These are phyloP conservation scores for Halcyon smyrnensis DNA, from an alignment of 2,797 vertebrate genomes.

Conservation along the genomic window DNA sequence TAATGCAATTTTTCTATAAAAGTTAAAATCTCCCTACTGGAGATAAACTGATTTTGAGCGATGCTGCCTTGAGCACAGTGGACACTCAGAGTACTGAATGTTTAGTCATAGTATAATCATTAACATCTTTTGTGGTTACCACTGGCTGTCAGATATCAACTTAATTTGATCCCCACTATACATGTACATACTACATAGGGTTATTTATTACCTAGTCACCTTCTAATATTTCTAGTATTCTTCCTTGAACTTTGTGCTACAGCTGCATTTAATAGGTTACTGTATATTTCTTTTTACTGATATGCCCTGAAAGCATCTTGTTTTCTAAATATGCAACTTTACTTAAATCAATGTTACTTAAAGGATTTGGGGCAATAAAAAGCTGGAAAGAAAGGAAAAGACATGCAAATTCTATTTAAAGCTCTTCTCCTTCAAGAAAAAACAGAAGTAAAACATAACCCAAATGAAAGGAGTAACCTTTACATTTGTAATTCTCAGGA, in stretches of 20 bases:
- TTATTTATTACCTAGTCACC: background rate
- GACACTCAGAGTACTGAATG: background rate
- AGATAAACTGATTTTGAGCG: background rate
- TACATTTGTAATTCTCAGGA: background rate
- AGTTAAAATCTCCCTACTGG: background rate
- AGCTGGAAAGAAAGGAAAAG: background rate
- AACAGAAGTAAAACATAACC: background rate
- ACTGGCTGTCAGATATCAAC: background rate
- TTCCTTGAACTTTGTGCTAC: background rate
- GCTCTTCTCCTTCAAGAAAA: background rate
- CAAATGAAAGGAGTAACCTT: background rate
- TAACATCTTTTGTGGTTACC: background rate
- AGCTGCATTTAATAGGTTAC: background rate
- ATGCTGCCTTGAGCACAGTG: background rate
- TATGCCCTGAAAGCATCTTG: background rate
- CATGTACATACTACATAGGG: no score
- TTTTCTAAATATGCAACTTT: background rate
- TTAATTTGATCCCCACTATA: background rate
- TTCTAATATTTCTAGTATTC: background rate
- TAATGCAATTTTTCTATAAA: background rate
- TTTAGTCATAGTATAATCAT: background rate
- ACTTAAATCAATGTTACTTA: background rate
- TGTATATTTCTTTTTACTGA: background rate
- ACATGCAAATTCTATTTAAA: background rate
- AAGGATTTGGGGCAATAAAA: background rate